A percentile compares a stretch with the other conserved stretches of the same genome.
Conservation (phyloP, 2,888 invertebrate genomes). For the Uloborus plumipes region DNA sequence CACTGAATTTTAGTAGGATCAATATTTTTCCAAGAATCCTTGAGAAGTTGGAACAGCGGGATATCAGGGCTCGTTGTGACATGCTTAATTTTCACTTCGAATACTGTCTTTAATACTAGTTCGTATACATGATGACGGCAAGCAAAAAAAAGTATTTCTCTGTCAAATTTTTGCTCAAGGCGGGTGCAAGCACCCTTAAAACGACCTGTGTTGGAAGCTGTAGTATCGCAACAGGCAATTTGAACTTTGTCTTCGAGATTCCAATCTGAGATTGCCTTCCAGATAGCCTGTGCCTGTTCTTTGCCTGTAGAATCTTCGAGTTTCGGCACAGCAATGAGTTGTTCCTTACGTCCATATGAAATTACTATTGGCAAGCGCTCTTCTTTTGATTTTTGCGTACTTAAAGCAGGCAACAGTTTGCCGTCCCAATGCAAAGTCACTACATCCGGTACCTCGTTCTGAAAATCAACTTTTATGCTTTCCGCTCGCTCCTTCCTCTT, state of each 20-base stretch:
- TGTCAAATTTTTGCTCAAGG: not conserved
- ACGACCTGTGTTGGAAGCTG: not conserved
- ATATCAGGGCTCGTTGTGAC: too few relatives aligned
- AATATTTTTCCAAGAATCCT: too few relatives aligned
- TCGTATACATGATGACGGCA: too few relatives aligned
- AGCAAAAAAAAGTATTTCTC: too few relatives aligned
- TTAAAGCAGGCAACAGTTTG: not conserved
- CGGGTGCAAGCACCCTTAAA: not conserved
- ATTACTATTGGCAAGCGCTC: not conserved
- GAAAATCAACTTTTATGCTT: too few relatives aligned
- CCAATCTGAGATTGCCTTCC: not conserved
- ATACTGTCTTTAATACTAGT: not conserved
- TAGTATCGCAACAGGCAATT: conserved; percentile 6
- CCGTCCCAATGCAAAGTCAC: not conserved
- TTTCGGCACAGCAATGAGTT: not conserved
- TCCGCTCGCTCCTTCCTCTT: too few relatives aligned
- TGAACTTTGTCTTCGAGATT: conserved; percentile 12
- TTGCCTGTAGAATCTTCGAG: not conserved
- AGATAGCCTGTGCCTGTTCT: conserved; percentile 5
- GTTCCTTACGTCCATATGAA: not conserved
- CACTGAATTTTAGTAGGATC: too few relatives aligned
- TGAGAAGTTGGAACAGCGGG: too few relatives aligned
- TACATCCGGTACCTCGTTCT: too few relatives aligned
- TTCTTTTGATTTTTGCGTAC: not conserved
- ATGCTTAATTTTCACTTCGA: too few relatives aligned